phyloP scores from a whole-genome alignment of 2,113 vertebrate species.

The Cinclus mexicanus region DNA sequence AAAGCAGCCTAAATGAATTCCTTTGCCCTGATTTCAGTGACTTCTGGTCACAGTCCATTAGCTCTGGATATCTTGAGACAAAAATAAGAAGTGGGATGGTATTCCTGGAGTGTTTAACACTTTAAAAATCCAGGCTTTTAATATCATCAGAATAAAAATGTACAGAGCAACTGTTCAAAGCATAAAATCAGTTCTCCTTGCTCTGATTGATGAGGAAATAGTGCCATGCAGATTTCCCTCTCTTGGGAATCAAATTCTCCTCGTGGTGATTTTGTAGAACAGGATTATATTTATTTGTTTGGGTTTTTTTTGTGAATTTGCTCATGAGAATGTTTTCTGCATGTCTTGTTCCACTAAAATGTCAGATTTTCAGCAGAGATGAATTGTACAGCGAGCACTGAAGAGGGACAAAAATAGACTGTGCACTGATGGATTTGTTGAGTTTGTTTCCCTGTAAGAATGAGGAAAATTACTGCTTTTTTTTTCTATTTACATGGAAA shows the following conservation, averaged over 20 bases:
- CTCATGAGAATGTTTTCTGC: neutral
- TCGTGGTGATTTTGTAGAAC: neutral
- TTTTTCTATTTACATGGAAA: neutral
- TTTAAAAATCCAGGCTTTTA: neutral
- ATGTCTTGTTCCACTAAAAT: neutral
- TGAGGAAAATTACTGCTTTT: neutral
- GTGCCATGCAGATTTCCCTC: neutral
- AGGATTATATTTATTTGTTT: neutral
- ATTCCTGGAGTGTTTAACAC: neutral
- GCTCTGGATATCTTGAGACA: neutral
- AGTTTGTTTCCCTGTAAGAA: neutral
- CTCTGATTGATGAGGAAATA: fast-evolving
- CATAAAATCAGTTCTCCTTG: neutral
- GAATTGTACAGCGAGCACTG: neutral
- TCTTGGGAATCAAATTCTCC: neutral
- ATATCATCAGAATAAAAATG: neutral
- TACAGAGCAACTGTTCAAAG: fast-evolving
- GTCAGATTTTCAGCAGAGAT: neutral
- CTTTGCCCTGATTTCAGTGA: neutral
- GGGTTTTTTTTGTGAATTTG: neutral
- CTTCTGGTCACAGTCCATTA: neutral
- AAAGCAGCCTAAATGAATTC: neutral
- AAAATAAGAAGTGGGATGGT: neutral
- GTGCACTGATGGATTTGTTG: fast-evolving
- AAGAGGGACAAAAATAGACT: neutral